Percentiles rank a stretch among this genome's conserved stretches.
phyloP scores from a whole-genome alignment of 1,140 invertebrate genomes.

The Muscidifurax raptorellus region DNA sequence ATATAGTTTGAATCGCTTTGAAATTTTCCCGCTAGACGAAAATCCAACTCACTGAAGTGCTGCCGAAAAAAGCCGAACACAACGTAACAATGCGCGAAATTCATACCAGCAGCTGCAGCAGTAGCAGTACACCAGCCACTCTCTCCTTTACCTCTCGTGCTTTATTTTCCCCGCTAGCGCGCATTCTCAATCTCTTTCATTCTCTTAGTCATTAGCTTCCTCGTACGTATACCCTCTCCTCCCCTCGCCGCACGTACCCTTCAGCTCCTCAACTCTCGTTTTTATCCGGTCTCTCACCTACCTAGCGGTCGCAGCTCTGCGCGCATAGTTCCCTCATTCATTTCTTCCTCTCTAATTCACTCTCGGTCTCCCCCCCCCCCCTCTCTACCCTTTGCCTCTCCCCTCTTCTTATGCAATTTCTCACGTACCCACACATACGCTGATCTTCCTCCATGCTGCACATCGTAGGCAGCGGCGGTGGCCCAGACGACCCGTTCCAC shows the following conservation, averaged over 20 bases:
- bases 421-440: neutral
- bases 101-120: neutral
- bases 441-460: neutral
- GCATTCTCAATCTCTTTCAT: constrained; percentile 41
- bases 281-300: neutral
- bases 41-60: neutral
- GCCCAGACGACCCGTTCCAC: constrained; percentile 49
- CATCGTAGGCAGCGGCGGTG: neutral
- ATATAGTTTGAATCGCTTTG: too few relatives aligned
- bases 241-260: constrained; percentile 1
- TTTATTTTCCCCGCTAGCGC: constrained; percentile 29
- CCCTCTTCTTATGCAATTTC: constrained; percentile 35
- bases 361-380: neutral
- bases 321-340: constrained; percentile 27
- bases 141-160: neutral
- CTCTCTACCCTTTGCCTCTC: neutral
- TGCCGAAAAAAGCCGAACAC: neutral
- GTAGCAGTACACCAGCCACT: neutral
- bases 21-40: too few relatives aligned
- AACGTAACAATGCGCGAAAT: constrained; percentile 32
- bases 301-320: neutral
- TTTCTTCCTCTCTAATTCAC: constrained; percentile 52
- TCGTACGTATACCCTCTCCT: neutral
- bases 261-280: constrained; percentile 6
- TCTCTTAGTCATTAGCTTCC: constrained; percentile 44